phyloP scores from a whole-genome alignment of 2,113 vertebrate genomes.

The Nasalis larvatus region DNA sequence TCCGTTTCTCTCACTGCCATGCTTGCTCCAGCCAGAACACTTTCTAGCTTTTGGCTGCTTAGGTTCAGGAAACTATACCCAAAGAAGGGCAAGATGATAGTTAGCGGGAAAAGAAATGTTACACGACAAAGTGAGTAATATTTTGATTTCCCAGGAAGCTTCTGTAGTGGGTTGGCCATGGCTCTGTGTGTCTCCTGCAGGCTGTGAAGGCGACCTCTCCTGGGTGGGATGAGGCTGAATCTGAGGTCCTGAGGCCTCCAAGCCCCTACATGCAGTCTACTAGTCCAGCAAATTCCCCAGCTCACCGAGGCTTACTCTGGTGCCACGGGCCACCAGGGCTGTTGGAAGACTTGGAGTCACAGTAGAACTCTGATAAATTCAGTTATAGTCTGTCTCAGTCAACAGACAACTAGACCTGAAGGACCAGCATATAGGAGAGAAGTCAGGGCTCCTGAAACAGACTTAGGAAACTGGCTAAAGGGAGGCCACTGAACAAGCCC shows the following conservation, averaged over 20 bases:
- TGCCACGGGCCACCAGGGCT: neutral
- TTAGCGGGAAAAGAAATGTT: neutral
- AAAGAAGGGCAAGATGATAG: neutral
- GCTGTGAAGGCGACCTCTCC: no score
- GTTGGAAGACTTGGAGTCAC: neutral
- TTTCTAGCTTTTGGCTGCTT: neutral
- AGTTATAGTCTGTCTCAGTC: neutral
- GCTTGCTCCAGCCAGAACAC: neutral
- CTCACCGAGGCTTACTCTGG: no score
- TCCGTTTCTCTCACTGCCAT: neutral
- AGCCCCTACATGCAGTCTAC: fast-evolving
- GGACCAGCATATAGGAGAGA: neutral
- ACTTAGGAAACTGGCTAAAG: no score
- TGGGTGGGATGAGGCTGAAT: neutral
- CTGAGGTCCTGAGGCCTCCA: no score
- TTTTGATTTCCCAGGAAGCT: neutral
- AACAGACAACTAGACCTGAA: neutral
- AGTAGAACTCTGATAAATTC: neutral
- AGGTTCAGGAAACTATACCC: neutral
- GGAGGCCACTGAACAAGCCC: neutral
- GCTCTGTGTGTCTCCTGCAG: no score
- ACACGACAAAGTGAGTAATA: neutral
- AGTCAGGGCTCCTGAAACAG: neutral
- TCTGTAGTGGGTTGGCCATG: neutral
- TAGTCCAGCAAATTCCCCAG: neutral